These are phyloP conservation scores for Lepidotrigona ventralis DNA, from an alignment of 1,140 invertebrate genomes.

Conservation along the genomic window DNA sequence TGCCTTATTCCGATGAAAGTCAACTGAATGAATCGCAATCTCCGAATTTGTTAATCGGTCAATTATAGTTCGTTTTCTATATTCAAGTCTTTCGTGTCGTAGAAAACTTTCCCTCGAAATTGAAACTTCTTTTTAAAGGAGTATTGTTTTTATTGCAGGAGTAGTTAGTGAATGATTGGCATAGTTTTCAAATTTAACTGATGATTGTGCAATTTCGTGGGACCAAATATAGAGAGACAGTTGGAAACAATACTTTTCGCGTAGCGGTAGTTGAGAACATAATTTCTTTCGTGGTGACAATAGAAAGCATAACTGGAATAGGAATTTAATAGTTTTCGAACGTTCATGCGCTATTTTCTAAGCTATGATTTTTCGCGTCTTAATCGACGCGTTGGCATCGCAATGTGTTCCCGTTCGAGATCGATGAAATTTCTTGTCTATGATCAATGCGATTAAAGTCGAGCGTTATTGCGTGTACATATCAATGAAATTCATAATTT, in stretches of 20 bases:
- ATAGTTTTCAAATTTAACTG: slow-evolving; percentile 30
- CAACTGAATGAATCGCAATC: slow-evolving; percentile 22
- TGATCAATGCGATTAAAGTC: neutral
- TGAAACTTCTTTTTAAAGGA: neutral
- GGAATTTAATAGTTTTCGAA: neutral
- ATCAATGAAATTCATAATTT: slow-evolving; percentile 35
- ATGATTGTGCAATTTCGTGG: slow-evolving; percentile 70
- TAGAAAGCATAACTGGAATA: neutral
- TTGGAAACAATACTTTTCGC: slow-evolving; percentile 1
- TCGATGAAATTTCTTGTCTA: neutral
- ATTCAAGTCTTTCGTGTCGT: neutral
- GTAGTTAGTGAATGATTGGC: neutral
- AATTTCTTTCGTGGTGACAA: slow-evolving; percentile 28
- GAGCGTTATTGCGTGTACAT: neutral
- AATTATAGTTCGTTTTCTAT: slow-evolving; percentile 34
- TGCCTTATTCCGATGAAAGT: slow-evolving; percentile 64
- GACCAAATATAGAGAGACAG: slow-evolving; percentile 62
- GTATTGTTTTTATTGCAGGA: neutral
- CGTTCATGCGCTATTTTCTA: neutral
- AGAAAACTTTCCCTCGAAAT: slow-evolving; percentile 46
- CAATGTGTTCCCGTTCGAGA: slow-evolving; percentile 18
- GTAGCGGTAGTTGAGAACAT: slow-evolving; percentile 44
- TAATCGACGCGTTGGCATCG: neutral
- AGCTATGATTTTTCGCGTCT: slow-evolving; percentile 1
- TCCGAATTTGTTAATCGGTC: slow-evolving; percentile 5